Base-by-base conservation (phyloP, 1,140 invertebrate species). In the Fopius arisanus region DNA sequence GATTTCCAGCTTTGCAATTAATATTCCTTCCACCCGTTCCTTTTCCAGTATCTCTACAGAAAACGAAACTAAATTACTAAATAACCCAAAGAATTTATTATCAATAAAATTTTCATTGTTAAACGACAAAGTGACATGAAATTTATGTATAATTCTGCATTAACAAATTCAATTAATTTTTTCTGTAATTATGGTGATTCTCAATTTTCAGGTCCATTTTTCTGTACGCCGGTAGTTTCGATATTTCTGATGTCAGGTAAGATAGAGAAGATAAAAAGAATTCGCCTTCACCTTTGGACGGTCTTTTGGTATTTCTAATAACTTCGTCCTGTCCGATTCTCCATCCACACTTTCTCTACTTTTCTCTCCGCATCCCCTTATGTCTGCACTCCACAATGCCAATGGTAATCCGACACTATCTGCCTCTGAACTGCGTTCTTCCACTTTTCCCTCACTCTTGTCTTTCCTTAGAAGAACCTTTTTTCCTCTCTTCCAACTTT, bases 241-340 rank as follows among this genome's bases (percentile, higher is more conserved):
- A 59, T 59, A 59, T 29, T 67, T 75, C 70, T 43, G 70, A 29
- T 66, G 51, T 37, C 29, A 66, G 23, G 62, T 40, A 37, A 19
- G 62, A 43, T 37, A 31, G 29, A 41, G 23, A 66, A 51, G 65
- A 65, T 68, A 71, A 51, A 63, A 75, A 74, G 70, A 23, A 1
- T 41, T 71, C 76, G 74, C 14, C 65, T 51, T 66, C 63, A 71
- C 67, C 74, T 76, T 41, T 83, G 80, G 82, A 82, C 77, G 80
- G 77, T 80, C 77, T 80, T 82, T 79, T 69, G 81, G 82, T 83
- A 83, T 83, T 83, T 83, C 82, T 83, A 83, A 82, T 83, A 83
- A 82, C 78, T 83, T 82, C 78, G 72, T 79, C 74, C 67, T 14
- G n/a, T 75, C 54, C 33, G 54, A 67, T 65, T 26, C 72, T 73